phyloP scores from a whole-genome alignment of 2,113 vertebrate genomes.

The Istiophorus platypterus region DNA sequence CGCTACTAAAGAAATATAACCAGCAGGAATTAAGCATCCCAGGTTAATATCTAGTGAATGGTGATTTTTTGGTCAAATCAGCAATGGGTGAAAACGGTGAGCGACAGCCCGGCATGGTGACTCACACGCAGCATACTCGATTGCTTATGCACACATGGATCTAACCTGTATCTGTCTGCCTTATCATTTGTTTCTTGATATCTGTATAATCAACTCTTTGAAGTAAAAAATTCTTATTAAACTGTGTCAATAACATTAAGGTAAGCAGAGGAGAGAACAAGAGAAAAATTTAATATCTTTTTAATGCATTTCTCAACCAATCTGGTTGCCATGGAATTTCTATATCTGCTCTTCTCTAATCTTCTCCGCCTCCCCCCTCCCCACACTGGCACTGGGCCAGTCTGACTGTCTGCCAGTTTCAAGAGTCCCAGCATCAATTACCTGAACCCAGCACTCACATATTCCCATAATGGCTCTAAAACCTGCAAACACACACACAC shows the following conservation, averaged over 20 bases:
- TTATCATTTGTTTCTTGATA: not conserved
- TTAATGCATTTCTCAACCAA: conserved; percentile 30
- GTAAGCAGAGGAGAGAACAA: not conserved
- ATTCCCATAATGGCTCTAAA: conserved; percentile 66
- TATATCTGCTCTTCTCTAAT: conserved; percentile 56
- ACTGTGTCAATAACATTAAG: not conserved
- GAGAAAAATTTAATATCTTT: conserved; percentile 23
- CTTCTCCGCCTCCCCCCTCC: conserved; percentile 38
- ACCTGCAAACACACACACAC: conserved; percentile 26
- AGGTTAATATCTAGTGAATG: conserved; percentile 1
- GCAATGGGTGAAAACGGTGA: not conserved
- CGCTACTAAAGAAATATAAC: conserved; percentile 31
- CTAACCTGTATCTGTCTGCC: not conserved
- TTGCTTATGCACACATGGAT: not conserved
- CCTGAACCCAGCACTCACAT: conserved; percentile 64
- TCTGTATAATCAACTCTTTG: not conserved
- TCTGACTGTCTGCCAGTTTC: conserved; percentile 68
- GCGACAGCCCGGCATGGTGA: no score
- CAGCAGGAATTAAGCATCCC: conserved; percentile 7
- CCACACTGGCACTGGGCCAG: conserved; percentile 62
- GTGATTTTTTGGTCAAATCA: conserved; percentile 3
- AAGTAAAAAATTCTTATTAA: not conserved
- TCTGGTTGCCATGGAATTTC: conserved; percentile 54
- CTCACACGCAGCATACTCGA: not conserved
- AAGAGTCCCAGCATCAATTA: conserved; percentile 73